phyloP scores from a whole-genome alignment of 2,113 vertebrate genomes.

The Enhydra lutris region DNA sequence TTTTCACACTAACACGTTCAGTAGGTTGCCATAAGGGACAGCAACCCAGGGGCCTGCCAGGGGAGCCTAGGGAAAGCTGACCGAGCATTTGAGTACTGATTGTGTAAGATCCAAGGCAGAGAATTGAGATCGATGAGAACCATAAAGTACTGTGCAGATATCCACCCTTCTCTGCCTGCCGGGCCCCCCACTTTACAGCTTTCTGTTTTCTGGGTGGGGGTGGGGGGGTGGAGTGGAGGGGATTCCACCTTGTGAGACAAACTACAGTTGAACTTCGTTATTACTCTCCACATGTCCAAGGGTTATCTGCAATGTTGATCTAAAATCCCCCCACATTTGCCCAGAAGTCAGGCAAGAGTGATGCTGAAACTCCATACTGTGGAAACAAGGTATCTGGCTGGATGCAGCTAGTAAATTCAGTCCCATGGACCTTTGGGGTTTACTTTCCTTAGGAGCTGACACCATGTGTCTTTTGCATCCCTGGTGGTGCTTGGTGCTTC shows the following conservation, averaged over 20 bases:
- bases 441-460: slow-evolving; percentile 72
- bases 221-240: neutral
- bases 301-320: slow-evolving; percentile 66
- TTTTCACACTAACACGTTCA: slow-evolving; percentile 24
- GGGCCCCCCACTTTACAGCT: neutral
- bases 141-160: neutral
- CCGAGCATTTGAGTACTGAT: neutral
- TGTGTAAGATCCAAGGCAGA: neutral
- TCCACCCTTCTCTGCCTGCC: neutral
- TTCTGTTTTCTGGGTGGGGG: neutral
- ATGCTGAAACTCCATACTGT: slow-evolving; percentile 57
- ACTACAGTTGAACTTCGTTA: neutral
- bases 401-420: slow-evolving; percentile 71
- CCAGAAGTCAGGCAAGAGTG: slow-evolving; percentile 58
- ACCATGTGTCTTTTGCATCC: slow-evolving; percentile 77
- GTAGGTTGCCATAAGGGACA: neutral
- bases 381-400: slow-evolving; percentile 73
- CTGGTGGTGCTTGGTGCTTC: slow-evolving; percentile 76
- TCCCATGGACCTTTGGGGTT: slow-evolving; percentile 72
- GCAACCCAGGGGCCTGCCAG: neutral
- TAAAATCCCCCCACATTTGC: slow-evolving; percentile 36
- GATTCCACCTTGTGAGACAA: neutral
- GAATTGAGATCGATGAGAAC: neutral
- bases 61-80: neutral
- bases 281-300: neutral